Evolutionary conservation across 2,113 vertebrate species (phyloP), one percentile per base, ranked within the genome.

Genomic region (Thalassoma bifasciatum): DNA sequence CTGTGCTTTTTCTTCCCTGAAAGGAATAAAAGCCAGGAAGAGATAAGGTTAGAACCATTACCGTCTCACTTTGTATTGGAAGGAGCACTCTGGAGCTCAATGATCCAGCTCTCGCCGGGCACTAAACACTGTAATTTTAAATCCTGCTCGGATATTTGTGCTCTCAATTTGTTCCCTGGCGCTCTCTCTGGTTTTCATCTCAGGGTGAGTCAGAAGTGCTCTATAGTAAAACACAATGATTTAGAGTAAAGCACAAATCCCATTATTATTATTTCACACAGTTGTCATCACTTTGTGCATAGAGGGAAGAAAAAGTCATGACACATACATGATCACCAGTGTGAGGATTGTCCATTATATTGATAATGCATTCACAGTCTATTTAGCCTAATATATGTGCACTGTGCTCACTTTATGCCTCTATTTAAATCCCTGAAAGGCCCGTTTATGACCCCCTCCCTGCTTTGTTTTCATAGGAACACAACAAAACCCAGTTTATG

Each of bases 91-190:
- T 17, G 37, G 1, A 72, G 60, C 47, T 49, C 34, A 63, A 23
- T 4, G 60, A 46, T 49, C 37, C n/a, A 5, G 26, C 58, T 24
- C 57, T 70, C 44, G 2, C 53, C 37, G 21, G 52, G 23, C 30
- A n/a, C 59, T 62, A 52, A 79, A 72, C 66, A 73, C 49, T 73
- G 24, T 66, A 1, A 77, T 82, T 57, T 75, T 8, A 66, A 40
- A 40, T 70, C 37, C 21, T 47, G 21, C 42, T 54, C 40, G 21
- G 46, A 66, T 36, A 10, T 72, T 68, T 40, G 36, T 82, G 56
- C 56, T 46, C 37, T 52, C 21, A 1, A 2, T 38, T 26, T 53
- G 22, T 47, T 69, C 8, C 21, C 57, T 26, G 11, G 14, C 8
- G 1, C n/a, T 23, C 13, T 44, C 61, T 52, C 19, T 30, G 8